These are phyloP conservation scores for Crossocerus cetratus DNA, from an alignment of 2,888 invertebrate genomes.

Conservation along the genomic window DNA sequence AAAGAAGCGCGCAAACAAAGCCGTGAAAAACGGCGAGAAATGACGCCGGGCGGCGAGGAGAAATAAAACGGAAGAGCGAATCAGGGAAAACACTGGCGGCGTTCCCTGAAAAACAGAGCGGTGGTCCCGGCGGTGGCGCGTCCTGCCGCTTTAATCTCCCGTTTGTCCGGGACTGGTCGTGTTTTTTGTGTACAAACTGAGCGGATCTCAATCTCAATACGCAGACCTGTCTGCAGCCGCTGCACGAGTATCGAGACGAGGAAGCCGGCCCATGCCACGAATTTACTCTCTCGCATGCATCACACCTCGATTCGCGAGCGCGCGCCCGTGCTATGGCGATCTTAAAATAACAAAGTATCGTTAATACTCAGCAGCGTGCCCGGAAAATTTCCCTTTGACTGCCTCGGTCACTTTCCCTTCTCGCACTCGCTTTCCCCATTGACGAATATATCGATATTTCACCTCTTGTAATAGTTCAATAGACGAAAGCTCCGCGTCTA, in stretches of 20 bases:
- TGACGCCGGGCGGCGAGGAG: no score
- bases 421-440: background rate
- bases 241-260: background rate
- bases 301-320: background rate
- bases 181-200: constrained; percentile 38
- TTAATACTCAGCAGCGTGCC: background rate
- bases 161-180: constrained; percentile 25
- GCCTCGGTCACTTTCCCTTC: background rate
- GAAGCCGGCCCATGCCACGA: constrained; percentile 3
- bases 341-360: constrained; percentile 22
- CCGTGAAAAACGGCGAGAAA: no score
- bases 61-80: background rate
- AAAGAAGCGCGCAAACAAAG: no score
- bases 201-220: constrained; percentile 16
- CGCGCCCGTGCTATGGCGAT: constrained; percentile 7
- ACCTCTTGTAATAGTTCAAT: no score
- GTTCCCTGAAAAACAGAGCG: background rate
- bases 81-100: constrained; percentile 25
- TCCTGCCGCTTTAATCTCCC: constrained; percentile 38
- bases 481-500: no score
- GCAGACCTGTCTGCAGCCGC: constrained; percentile 10
- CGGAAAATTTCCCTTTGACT: background rate
- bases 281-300: background rate
- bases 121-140: no score
- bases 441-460: no score